Evolutionary conservation across 2,888 invertebrate species (phyloP), one percentile per base, ranked within the genome.

Genomic region (Strigamia maritima): DNA sequence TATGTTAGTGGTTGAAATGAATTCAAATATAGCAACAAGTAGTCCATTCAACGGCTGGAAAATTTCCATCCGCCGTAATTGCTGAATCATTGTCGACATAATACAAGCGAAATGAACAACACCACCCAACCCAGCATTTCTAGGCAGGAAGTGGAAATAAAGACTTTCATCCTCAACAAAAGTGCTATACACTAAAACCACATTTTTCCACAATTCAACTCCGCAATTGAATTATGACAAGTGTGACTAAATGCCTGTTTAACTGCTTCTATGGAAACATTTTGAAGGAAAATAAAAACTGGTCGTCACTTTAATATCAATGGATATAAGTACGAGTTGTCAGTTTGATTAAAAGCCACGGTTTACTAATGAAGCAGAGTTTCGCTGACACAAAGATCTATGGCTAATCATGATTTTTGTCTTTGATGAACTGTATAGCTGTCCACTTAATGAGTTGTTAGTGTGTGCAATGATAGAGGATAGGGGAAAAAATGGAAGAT

Each of bases 31-130:
- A n/a, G 49, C 8, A 49, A 10, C 49, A 49, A 10, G 49, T 49
- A 49, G 49, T 49, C 49, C n/a, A 49, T 14, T 49, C n/a, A 49
- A n/a, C n/a, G 49, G 8, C 49, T 49, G 49, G 49, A 49, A 49
- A 49, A 49, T 49, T 49, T 49, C n/a, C 49, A 49, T 49, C 49
- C 49, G 49, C n/a, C 49, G n/a, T 49, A 49, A 49, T 49, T 49
- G 49, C 49, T 49, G 49, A 49, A 49, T 49, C 49, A 49, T 49
- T 49, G 49, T n/a, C 16, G 14, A 49, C n/a, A 49, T n/a, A n/a
- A n/a, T 49, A 49, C 49, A 49, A n/a, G 2, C 8, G 49, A 49
- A 49, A 49, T 49, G 49, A 49, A 49, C 49, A 10, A 10, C 49
- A 49, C 10, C 49, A n/a, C 16, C n/a, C 31, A 31, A 31, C 31